Conservation (phyloP, 1,140 invertebrate species). For the Andrena cerasifolii region DNA sequence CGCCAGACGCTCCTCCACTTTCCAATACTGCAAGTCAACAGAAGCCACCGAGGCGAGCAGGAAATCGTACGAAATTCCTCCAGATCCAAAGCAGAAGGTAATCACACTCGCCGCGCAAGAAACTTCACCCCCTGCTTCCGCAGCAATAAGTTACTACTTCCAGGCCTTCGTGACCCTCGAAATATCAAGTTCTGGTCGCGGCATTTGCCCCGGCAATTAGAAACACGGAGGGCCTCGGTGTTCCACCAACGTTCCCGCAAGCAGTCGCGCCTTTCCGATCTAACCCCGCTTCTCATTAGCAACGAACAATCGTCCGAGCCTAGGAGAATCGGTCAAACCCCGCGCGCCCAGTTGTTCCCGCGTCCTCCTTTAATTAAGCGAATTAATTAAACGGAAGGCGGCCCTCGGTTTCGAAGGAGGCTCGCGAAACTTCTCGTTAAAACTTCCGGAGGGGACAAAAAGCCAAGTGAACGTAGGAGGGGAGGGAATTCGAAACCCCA, state of each 20-base stretch:
- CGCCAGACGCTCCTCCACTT: too few species aligned
- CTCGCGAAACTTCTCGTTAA: conserved; percentile 17
- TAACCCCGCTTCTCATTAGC: conserved; percentile 29
- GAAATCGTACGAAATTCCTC: too few species aligned
- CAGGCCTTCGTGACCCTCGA: too few species aligned
- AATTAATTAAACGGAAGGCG: conserved; percentile 48
- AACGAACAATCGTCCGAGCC: background rate
- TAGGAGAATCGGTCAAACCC: conserved; percentile 25
- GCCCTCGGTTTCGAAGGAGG: conserved; percentile 9
- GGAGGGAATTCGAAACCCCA: background rate
- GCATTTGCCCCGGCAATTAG: background rate
- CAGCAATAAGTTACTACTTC: too few species aligned
- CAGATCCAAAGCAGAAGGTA: too few species aligned
- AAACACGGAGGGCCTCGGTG: background rate
- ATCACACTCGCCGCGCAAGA: too few species aligned
- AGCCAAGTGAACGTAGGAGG: background rate
- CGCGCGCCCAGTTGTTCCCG: background rate
- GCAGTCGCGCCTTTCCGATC: too few species aligned
- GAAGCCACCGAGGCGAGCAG: too few species aligned
- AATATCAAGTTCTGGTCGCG: too few species aligned
- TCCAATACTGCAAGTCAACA: too few species aligned
- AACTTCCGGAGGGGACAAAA: background rate
- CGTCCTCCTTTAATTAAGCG: conserved; percentile 40
- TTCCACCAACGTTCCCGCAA: background rate
- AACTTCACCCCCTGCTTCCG: too few species aligned